phyloP scores from a whole-genome alignment of 1,140 invertebrate species.

The Elysia chlorotica region DNA sequence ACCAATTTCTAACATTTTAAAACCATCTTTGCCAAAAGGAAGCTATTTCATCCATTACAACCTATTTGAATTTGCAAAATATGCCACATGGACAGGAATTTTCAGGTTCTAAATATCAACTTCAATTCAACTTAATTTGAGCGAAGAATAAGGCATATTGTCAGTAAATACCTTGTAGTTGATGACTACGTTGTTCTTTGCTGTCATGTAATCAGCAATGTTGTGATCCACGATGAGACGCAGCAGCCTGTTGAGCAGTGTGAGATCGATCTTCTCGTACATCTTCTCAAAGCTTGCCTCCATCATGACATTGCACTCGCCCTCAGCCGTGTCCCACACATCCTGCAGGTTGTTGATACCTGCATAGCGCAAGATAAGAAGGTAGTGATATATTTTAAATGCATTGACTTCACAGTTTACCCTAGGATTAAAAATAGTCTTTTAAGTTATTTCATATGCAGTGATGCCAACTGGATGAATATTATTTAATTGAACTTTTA shows the following conservation, averaged over 20 bases:
- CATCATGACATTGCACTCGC: conserved; percentile 97
- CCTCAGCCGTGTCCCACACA: conserved; percentile 98
- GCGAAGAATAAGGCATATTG: not conserved
- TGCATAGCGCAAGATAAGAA: conserved; percentile 44
- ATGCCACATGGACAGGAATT: no score
- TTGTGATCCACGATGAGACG: conserved; percentile 99
- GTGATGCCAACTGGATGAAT: no score
- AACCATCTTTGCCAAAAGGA: no score
- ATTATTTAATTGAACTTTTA: no score
- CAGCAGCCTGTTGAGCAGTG: conserved; percentile 91
- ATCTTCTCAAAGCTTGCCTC: conserved; percentile 98
- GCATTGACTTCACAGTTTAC: not conserved
- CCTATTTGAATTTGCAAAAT: no score
- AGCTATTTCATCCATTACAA: no score
- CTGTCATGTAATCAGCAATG: conserved; percentile 99
- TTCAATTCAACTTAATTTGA: no score
- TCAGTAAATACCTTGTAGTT: conserved; percentile 85
- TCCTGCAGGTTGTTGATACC: conserved; percentile 96
- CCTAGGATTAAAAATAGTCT: not conserved
- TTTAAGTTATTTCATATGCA: no score
- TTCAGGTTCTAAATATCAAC: no score
- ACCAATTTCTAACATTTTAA: no score
- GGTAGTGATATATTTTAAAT: not conserved
- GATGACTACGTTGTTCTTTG: conserved; percentile 99
- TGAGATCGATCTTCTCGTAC: conserved; percentile 99